Base-by-base conservation (phyloP, 2,888 invertebrate genomes). In the Phragmatobia fuliginosa region DNA sequence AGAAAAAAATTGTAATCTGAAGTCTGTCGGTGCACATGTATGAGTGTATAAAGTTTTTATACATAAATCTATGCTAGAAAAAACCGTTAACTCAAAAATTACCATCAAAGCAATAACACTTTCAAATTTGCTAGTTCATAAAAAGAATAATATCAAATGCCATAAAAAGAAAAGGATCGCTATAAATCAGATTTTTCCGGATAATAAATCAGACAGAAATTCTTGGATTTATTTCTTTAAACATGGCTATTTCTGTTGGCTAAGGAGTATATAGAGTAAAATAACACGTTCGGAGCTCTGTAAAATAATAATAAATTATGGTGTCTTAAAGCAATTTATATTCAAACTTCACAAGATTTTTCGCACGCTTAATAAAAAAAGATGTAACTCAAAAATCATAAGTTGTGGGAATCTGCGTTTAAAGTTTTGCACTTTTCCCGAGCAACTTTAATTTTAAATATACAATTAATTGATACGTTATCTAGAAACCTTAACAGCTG, bases 121-220 rank as follows among this genome's bases (percentile, higher is more conserved):
- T 41, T 28, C 32, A 32, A 58, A 58, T 56, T 41, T 56, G 36
- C 38, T 70, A 66, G 73, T 73, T 56, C 69, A 52, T 52, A 72
- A 76, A 72, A 82, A 70, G 68, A 78, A 80, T 80, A 78, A 80
- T 75, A 73, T 74, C 64, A 70, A 77, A 78, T 75, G 71, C 70
- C 71, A 72, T 75, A 79, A 73, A 68, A 78, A 78, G 76, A 79
- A 83, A 85, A 83, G 78, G 80, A 78, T 79, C 72, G 68, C 76
- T 69, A 85, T 87, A 87, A 87, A 87, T 88, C 86, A 86, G 78
- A 83, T 79, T 85, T 87, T 86, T 86, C 86, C 85, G 84, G 83
- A 79, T 85, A 83, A 84, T 88, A 88, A 88, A 87, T 87, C 87
- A 85, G 74, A 78, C 63, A 71, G 68, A 82, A 83, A 80, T 79